A percentile compares a stretch with the other conserved stretches of the same genome.
These are phyloP conservation scores for Zygothrica quintamaculata DNA, from an alignment of 2,888 invertebrate genomes.

Conservation along the genomic window DNA sequence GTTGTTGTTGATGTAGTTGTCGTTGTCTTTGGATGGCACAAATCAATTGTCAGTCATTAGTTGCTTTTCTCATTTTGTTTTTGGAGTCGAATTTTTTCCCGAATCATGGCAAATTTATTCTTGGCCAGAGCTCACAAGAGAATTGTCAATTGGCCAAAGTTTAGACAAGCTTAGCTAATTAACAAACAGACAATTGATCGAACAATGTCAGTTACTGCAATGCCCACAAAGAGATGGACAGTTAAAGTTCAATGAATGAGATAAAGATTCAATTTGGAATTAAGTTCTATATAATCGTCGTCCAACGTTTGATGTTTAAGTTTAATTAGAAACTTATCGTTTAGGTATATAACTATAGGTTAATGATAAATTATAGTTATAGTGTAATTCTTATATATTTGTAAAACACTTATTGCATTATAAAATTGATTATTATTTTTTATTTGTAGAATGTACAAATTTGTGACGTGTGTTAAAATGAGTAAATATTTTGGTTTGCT, in stretches of 20 bases:
- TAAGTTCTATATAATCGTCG: too few relatives aligned
- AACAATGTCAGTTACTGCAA: conserved; percentile 33
- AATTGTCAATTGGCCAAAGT: conserved; percentile 58
- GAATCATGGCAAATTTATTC: conserved; percentile 53
- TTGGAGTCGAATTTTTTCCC: conserved; percentile 54
- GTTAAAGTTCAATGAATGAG: conserved; percentile 41
- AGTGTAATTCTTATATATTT: conserved; percentile 17
- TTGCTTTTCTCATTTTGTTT: conserved; percentile 17
- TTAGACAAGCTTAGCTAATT: conserved; percentile 54
- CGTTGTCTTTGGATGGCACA: conserved; percentile 59
- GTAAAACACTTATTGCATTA: conserved; percentile 4
- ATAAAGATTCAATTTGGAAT: too few relatives aligned
- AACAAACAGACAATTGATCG: conserved; percentile 45
- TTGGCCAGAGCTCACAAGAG: conserved; percentile 32
- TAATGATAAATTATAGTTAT: too few relatives aligned
- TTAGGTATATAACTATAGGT: too few relatives aligned
- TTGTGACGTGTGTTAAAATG: conserved; percentile 60
- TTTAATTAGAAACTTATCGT: too few relatives aligned
- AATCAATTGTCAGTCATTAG: conserved; percentile 73
- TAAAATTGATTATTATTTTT: not conserved
- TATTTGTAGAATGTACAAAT: conserved; percentile 66
- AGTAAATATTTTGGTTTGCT: conserved; percentile 55
- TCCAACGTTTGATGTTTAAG: too few relatives aligned
- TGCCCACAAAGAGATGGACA: conserved; percentile 22
- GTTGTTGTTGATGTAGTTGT: conserved; percentile 29